A percentile compares a stretch with the other conserved stretches of the same genome.
Evolutionary conservation across 2,113 vertebrate species (phyloP).

Genomic region (Myotis lucifugus): DNA sequence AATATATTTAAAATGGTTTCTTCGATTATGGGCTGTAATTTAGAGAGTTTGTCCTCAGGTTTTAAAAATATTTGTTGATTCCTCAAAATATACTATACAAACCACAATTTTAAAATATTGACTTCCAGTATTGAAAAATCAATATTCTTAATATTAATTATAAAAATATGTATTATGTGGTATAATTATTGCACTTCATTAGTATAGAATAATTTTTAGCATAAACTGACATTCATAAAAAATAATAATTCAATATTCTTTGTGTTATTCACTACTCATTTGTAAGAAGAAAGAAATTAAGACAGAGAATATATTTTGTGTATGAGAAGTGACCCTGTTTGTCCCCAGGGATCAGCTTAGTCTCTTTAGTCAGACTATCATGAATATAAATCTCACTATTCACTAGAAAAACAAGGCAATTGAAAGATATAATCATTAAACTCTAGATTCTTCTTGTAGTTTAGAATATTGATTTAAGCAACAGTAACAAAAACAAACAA

Average conservation of each 20-base stretch:
- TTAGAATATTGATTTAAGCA: constrained; percentile 31
- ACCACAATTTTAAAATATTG: neutral
- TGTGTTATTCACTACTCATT: neutral
- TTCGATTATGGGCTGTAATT: neutral
- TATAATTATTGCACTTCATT: neutral
- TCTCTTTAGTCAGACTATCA: neutral
- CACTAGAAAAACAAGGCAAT: neutral
- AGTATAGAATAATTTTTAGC: neutral
- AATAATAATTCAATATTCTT: neutral
- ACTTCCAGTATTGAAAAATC: neutral
- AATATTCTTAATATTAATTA: neutral
- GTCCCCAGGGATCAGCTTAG: neutral
- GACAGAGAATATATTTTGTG: neutral
- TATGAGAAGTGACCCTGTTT: neutral
- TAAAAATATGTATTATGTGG: neutral
- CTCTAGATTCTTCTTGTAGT: neutral
- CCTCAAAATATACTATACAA: neutral
- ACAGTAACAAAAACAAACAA: neutral
- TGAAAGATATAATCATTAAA: neutral
- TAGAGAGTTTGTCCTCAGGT: neutral
- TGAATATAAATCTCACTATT: constrained; percentile 43
- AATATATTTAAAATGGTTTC: neutral
- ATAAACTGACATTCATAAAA: neutral
- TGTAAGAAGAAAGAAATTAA: neutral
- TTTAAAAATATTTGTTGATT: neutral